Evolutionary conservation across 2,797 vertebrate genomes (phyloP), one percentile per base, ranked within the genome.

Genomic region (Galaxias olidus): DNA sequence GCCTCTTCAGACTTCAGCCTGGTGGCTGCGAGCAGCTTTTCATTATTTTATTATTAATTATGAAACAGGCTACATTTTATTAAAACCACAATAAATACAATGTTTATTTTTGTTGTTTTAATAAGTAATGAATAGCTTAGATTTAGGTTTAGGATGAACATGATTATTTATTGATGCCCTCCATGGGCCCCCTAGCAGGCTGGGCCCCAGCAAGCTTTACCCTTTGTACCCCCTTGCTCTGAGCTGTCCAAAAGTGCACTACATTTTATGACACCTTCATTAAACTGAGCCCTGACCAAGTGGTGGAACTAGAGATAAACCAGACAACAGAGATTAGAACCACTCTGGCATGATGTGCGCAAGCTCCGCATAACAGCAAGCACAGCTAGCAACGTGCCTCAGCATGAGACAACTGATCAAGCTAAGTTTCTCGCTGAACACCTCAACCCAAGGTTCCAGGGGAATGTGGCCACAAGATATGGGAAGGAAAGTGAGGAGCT

Each of bases 251-350:
- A 56, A 56, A 56, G 50, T 64, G 43, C 51, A 55, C 8, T 44
- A 19, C 19, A 55, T 66, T 59, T 66, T 59, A 52, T 66, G 64
- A 66, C 9, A 45, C 19, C 10, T 65, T 65, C 54, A 50, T 65
- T 65, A 56, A 40, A 57, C 20, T 40, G 59, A 42, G 18, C 59
- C 59, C 10, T 61, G 44, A 12, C 20, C 59, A 61, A 61, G 46
- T 47, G 46, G 17, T 30, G 18, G 59, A 61, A 20, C 19, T 30
- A 4, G 59, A 48, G 42, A 49, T 10, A 50, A 19, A 61, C 46
- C 18, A 50, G 20, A 40, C 41, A 49, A 48, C 59, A 42, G 47
- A 42, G 59, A 19, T 12, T 30, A 51, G 47, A 61, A 50, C 47
- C 47, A 61, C 1, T 8, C 47, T 61, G 59, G 20, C 30, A 61